A percentile compares a stretch with the other conserved stretches of the same genome.
These are phyloP conservation scores for Cydia fagiglandana DNA, from an alignment of 1,140 invertebrate species.

Conservation along the genomic window DNA sequence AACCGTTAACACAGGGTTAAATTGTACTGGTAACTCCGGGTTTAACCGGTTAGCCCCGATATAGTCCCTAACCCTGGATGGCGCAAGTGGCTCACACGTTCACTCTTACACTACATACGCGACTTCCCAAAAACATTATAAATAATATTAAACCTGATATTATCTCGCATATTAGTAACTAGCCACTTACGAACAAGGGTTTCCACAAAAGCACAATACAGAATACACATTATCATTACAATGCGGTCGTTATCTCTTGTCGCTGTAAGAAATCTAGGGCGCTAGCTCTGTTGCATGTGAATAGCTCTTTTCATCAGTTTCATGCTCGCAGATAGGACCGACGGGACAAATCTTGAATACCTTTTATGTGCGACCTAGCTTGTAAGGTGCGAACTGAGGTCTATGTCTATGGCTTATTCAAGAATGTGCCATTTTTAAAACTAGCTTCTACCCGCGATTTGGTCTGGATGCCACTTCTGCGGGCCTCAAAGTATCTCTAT, in stretches of 20 bases:
- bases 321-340: neutral
- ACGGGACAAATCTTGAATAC: neutral
- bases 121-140: neutral
- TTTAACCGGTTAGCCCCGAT: too few species aligned
- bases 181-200: neutral
- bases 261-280: slow-evolving; percentile 11
- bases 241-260: neutral
- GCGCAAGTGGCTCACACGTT: too few species aligned
- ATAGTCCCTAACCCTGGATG: too few species aligned
- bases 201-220: neutral
- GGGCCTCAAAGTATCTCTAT: too few species aligned
- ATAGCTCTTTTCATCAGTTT: neutral
- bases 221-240: neutral
- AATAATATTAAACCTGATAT: neutral
- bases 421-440: neutral
- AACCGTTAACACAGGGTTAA: too few species aligned
- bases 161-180: neutral
- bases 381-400: neutral
- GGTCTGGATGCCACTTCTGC: too few species aligned
- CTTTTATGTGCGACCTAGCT: neutral
- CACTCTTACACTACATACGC: too few species aligned
- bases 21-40: too few species aligned
- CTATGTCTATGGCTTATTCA: neutral
- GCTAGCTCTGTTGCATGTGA: slow-evolving; percentile 1
- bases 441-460: too few species aligned